phyloP scores from a whole-genome alignment of 2,888 invertebrate species.

The Acleris holmiana region DNA sequence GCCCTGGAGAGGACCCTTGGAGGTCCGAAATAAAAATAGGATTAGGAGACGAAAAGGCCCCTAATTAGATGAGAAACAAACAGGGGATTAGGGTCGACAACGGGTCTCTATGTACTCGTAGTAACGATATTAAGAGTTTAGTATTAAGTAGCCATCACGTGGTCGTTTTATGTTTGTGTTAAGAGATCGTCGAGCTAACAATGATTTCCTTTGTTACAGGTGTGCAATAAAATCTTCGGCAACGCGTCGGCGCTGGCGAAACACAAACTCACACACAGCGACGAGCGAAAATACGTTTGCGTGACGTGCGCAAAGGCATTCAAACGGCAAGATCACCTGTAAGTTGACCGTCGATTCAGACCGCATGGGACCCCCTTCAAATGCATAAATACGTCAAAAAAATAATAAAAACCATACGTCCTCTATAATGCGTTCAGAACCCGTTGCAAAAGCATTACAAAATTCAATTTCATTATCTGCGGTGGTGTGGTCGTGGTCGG shows the following conservation, averaged over 20 bases:
- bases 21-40: slow-evolving; percentile 61
- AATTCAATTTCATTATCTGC: too few relatives aligned
- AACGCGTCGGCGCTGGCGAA: slow-evolving; percentile 98
- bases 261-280: slow-evolving; percentile 98
- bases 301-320: slow-evolving; percentile 98
- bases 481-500: too few relatives aligned
- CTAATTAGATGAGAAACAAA: slow-evolving; percentile 75
- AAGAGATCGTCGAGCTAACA: neutral
- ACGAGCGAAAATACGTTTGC: slow-evolving; percentile 98
- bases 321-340: slow-evolving; percentile 99
- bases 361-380: too few relatives aligned
- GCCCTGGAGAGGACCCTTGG: slow-evolving; percentile 46
- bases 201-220: slow-evolving; percentile 82
- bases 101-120: slow-evolving; percentile 49
- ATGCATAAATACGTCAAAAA: too few relatives aligned
- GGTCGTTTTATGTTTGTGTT: too few relatives aligned
- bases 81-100: slow-evolving; percentile 65
- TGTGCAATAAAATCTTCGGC: slow-evolving; percentile 98
- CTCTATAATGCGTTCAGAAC: too few relatives aligned
- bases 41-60: slow-evolving; percentile 59
- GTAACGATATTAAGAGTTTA: slow-evolving; percentile 39
- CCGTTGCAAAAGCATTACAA: too few relatives aligned
- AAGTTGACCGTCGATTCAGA: too few relatives aligned
- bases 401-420: too few relatives aligned
- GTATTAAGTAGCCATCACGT: slow-evolving; percentile 14